A percentile compares a stretch with the other conserved stretches of the same genome.
Conservation (phyloP, 2,797 vertebrate genomes). For the Acanthiza pusilla region DNA sequence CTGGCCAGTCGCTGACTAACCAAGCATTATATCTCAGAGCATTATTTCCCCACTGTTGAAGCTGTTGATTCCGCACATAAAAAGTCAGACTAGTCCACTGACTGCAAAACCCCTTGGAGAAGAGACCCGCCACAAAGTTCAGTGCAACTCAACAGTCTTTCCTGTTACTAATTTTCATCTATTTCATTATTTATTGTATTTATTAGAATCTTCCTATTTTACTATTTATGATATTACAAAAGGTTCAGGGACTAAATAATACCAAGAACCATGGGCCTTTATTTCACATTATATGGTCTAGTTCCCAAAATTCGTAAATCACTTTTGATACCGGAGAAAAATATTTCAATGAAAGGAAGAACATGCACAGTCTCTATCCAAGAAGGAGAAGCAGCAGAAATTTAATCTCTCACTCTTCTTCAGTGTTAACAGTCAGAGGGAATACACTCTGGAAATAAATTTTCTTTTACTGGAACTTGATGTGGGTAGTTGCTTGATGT, state of each 20-base stretch:
- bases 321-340: background rate
- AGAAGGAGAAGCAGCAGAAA: background rate
- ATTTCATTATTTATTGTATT: background rate
- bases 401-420: constrained; percentile 15
- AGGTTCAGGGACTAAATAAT: background rate
- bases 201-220: background rate
- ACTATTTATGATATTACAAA: background rate
- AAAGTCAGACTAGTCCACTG: background rate
- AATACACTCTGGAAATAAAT: constrained; percentile 50
- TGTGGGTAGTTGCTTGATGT: constrained; percentile 31
- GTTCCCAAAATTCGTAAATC: background rate
- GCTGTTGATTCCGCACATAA: background rate
- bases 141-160: background rate
- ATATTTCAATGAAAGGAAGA: background rate
- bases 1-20: background rate
- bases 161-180: background rate
- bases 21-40: background rate
- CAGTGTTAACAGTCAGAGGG: constrained; percentile 32
- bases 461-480: constrained; percentile 28
- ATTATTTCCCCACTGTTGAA: background rate
- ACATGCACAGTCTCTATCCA: background rate
- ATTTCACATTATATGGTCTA: background rate
- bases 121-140: background rate
- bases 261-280: background rate
- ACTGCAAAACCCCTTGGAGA: background rate